These are phyloP conservation scores for Gymnobelideus leadbeateri DNA, from an alignment of 2,113 vertebrate species.

Conservation along the genomic window DNA sequence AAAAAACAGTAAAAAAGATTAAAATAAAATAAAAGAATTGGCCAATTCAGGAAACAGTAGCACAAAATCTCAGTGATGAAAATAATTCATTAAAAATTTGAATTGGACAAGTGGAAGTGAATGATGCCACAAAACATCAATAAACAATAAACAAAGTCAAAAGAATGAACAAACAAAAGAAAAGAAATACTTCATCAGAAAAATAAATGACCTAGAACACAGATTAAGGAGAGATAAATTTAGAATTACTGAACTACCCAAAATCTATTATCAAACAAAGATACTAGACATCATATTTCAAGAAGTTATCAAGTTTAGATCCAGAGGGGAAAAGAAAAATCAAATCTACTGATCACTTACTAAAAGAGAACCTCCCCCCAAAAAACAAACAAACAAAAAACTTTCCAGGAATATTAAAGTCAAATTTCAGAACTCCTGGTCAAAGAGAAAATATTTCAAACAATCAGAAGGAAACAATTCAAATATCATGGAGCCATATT, in stretches of 20 bases:
- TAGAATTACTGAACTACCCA: too few species aligned
- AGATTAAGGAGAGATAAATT: too few species aligned
- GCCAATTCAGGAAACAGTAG: neutral
- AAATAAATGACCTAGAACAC: too few species aligned
- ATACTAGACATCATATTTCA: neutral
- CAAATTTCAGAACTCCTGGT: neutral
- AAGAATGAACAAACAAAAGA: too few species aligned
- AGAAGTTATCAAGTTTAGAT: neutral
- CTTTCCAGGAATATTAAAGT: neutral
- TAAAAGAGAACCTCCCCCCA: neutral
- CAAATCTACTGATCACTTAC: neutral
- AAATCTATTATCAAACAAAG: too few species aligned
- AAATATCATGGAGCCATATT: neutral
- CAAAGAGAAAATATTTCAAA: neutral
- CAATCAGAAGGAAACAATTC: neutral
- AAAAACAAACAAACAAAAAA: neutral
- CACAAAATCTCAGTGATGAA: neutral
- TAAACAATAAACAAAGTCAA: neutral
- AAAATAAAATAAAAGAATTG: neutral
- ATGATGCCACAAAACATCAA: too few species aligned
- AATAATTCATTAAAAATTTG: neutral
- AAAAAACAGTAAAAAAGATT: neutral
- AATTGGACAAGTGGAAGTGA: neutral
- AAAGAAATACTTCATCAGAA: too few species aligned
- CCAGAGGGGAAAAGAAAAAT: neutral